A percentile compares a stretch with the other conserved stretches of the same genome.
Evolutionary conservation across 2,888 invertebrate genomes (phyloP).

Genomic region (Volucella inanis): DNA sequence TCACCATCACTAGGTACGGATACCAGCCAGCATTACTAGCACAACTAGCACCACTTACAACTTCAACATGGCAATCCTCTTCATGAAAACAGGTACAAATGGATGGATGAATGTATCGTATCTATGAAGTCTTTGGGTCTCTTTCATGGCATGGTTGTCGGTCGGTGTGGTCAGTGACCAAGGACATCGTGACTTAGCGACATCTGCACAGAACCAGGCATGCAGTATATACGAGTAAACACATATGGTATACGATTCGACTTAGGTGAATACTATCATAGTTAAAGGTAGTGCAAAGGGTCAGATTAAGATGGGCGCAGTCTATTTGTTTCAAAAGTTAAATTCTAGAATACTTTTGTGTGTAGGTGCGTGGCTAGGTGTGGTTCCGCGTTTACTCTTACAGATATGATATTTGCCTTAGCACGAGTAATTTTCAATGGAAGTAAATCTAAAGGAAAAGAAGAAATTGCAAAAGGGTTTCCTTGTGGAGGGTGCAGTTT

Average conservation of each 20-base stretch:
- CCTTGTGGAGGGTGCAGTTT: slow-evolving; percentile 62
- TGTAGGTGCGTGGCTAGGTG: slow-evolving; percentile 51
- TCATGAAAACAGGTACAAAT: slow-evolving; percentile 54
- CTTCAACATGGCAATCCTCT: slow-evolving; percentile 30
- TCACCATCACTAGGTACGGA: no score
- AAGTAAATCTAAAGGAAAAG: slow-evolving; percentile 5
- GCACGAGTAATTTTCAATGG: slow-evolving; percentile 46
- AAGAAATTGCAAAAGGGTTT: slow-evolving; percentile 16
- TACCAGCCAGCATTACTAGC: slow-evolving; percentile 3
- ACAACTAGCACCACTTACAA: neutral
- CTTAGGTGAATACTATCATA: neutral
- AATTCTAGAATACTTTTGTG: slow-evolving; percentile 35
- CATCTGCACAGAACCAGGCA: slow-evolving; percentile 51
- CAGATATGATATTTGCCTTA: no score
- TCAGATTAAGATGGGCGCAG: slow-evolving; percentile 73
- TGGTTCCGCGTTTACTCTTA: slow-evolving; percentile 40
- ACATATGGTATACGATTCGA: no score
- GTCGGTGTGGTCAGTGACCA: slow-evolving; percentile 71
- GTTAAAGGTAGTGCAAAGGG: slow-evolving; percentile 39
- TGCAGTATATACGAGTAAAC: slow-evolving; percentile 8
- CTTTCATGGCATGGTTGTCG: slow-evolving; percentile 25
- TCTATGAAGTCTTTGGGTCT: slow-evolving; percentile 32
- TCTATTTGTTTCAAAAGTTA: slow-evolving; percentile 28
- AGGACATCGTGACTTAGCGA: slow-evolving; percentile 75
- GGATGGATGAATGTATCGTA: slow-evolving; percentile 11